phyloP scores from a whole-genome alignment of 1,140 invertebrate species.

The Mycetomoellerius zeteki region DNA sequence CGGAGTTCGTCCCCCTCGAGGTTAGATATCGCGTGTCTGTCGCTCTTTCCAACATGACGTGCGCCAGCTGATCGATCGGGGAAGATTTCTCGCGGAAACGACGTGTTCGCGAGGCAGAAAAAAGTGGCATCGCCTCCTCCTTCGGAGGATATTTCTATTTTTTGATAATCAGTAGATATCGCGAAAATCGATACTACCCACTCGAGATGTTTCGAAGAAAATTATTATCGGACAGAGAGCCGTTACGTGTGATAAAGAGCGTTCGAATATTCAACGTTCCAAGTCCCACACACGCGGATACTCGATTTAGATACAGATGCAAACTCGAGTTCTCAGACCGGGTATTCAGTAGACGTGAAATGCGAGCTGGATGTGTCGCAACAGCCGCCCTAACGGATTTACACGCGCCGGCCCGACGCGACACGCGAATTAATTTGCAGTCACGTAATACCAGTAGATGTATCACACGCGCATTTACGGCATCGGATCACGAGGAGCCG shows the following conservation, averaged over 20 bases:
- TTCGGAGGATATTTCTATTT: slow-evolving; percentile 4
- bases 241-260: background rate
- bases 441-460: background rate
- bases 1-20: slow-evolving; percentile 17
- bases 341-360: slow-evolving; percentile 38
- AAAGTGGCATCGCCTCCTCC: background rate
- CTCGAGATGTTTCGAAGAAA: background rate
- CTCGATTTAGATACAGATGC: slow-evolving; percentile 21
- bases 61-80: slow-evolving; percentile 47
- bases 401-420: background rate
- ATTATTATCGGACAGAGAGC: background rate
- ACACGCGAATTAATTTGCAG: slow-evolving; percentile 48
- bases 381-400: slow-evolving; percentile 37
- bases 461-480: background rate
- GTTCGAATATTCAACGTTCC: background rate
- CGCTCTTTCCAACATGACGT: slow-evolving; percentile 55
- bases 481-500: slow-evolving; percentile 17
- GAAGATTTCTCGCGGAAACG: slow-evolving; percentile 39
- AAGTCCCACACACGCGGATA: background rate
- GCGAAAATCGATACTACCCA: slow-evolving; percentile 14
- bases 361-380: slow-evolving; percentile 30
- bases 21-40: slow-evolving; percentile 61
- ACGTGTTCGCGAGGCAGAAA: background rate
- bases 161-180: background rate
- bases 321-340: background rate